Conservation (phyloP, 2,113 vertebrate species). For the Dolichallabes microphthalmus region DNA sequence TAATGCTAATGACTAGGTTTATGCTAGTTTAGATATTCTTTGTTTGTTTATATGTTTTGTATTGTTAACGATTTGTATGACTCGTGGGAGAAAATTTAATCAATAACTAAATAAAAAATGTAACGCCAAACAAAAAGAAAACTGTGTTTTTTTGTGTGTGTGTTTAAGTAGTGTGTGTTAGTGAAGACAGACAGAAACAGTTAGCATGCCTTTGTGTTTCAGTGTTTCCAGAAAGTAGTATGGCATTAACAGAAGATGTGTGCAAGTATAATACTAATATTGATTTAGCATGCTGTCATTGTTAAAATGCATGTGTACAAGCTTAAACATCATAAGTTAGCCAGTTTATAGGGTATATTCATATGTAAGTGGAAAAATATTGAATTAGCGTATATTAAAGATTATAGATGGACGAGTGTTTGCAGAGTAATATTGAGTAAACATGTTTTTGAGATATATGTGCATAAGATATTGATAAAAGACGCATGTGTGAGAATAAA, state of each 20-base stretch:
- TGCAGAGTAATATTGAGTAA: too few relatives aligned
- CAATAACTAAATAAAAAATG: background rate
- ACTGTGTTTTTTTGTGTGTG: background rate
- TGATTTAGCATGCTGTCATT: too few relatives aligned
- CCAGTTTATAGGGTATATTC: too few relatives aligned
- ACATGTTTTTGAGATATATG: too few relatives aligned
- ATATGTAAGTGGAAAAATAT: too few relatives aligned
- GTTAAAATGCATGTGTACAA: too few relatives aligned
- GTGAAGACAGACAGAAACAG: background rate
- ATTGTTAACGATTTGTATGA: too few relatives aligned
- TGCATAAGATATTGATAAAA: too few relatives aligned
- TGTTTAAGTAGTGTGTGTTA: background rate
- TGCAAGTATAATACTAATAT: background rate
- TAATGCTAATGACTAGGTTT: background rate
- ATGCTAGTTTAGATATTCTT: background rate
- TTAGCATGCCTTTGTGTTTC: background rate
- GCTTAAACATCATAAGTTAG: too few relatives aligned
- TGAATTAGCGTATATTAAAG: too few relatives aligned
- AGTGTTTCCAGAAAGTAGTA: background rate
- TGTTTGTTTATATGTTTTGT: background rate
- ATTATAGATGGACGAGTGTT: too few relatives aligned
- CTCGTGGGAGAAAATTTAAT: background rate
- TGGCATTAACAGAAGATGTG: background rate
- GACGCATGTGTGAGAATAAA: too few relatives aligned
- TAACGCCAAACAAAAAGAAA: background rate